phyloP scores from a whole-genome alignment of 1,140 invertebrate species.

The Lethocerus indicus region DNA sequence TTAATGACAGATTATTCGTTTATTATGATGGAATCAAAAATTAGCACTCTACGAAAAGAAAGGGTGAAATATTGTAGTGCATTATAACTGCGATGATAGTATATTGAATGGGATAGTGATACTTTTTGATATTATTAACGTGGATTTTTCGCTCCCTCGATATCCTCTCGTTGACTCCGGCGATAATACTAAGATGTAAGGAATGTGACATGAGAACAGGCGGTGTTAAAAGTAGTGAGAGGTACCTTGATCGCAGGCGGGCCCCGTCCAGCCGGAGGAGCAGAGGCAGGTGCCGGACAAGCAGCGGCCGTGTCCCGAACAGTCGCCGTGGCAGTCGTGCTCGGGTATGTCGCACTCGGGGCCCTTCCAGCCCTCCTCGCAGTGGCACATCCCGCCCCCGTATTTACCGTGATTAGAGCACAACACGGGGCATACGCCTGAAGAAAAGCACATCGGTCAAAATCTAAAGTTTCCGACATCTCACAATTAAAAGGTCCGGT shows the following conservation, averaged over 20 bases:
- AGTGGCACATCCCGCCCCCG: constrained; percentile 86
- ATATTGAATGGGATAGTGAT: no score
- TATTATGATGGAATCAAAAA: no score
- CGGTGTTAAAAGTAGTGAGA: background rate
- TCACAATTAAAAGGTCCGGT: no score
- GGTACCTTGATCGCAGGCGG: constrained; percentile 68
- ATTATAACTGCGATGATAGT: no score
- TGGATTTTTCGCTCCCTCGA: no score
- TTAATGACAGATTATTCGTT: no score
- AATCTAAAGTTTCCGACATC: no score
- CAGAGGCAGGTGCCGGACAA: constrained; percentile 77
- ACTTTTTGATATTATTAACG: no score
- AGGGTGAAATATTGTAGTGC: no score
- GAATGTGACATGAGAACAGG: background rate
- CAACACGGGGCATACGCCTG: constrained; percentile 88
- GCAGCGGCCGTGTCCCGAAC: constrained; percentile 80
- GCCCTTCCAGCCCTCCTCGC: constrained; percentile 93
- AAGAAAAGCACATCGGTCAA: constrained; percentile 22
- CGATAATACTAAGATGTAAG: no score
- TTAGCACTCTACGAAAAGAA: no score
- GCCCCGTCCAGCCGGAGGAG: constrained; percentile 75
- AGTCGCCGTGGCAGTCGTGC: constrained; percentile 81
- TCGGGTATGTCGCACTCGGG: constrained; percentile 86
- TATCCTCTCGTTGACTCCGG: no score
- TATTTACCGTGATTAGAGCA: constrained; percentile 95